Base-by-base conservation (phyloP, 2,888 invertebrate species). In the Noctua comes region DNA sequence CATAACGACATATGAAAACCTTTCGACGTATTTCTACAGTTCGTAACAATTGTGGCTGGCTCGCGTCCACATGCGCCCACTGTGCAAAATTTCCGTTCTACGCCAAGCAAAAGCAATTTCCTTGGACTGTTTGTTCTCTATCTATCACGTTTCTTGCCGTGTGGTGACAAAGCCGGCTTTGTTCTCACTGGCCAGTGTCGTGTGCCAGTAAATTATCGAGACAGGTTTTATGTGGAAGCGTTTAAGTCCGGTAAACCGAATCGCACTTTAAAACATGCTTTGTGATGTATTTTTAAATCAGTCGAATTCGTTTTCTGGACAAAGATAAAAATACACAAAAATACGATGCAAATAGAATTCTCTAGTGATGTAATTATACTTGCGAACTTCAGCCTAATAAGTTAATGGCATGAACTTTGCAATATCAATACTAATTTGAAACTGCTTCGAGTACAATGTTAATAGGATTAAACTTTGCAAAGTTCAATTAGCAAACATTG, bases 31-130 rank as follows among this genome's bases (percentile, higher is more conserved):
- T 86, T 82, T 84, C 78, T 80, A 78, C 77, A 82, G 77, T 80
- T 77, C 48, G 51, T 71, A 65, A 76, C 77, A 76, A 78, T 78
- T 75, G 74, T 66, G 76, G 64, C 79, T 88, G 83, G 88, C 81
- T 76, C 68, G 54, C 64, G 79, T 76, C 86, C 86, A 84, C 84
- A 83, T 76, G 79, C 73, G 83, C 79, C 74, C 80, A 81, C 85
- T 85, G 76, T 72, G 79, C 71, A 73, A 82, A 85, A 84, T 83
- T 90, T 89, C 88, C 87, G 84, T 76, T 85, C 83, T 48, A 76
- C 79, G 79, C 79, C 83, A 82, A 88, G 89, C 88, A 89, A 90
- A 90, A 89, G 88, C 90, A 91, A 92, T 92, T 92, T 92, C 91
- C 91, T 90, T 85, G 59, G 77, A 80, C 79, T 85, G 78, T 87